Conservation (phyloP, 2,113 vertebrate species). For the Mellivora capensis region DNA sequence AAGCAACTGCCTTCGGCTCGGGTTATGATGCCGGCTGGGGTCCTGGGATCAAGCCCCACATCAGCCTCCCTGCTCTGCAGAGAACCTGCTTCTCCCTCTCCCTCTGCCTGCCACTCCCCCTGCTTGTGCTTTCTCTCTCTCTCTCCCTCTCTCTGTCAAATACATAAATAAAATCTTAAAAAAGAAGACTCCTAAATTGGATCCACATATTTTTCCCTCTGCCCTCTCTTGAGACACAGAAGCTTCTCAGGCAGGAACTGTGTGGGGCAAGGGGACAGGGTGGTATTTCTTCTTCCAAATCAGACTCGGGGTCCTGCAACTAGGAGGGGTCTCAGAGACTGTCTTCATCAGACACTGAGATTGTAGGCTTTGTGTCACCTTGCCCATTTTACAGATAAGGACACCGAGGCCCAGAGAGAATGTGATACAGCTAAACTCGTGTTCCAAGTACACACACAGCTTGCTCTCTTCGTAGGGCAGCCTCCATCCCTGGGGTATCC, state of each 20-base stretch:
- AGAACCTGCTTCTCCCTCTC: no score
- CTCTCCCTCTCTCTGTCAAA: no score
- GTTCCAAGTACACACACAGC: accelerated
- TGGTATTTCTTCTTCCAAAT: not conserved
- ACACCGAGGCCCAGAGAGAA: not conserved
- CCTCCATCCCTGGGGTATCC: not conserved
- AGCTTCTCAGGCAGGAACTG: not conserved
- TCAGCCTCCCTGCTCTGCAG: no score
- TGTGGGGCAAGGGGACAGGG: not conserved
- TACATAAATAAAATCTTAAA: no score
- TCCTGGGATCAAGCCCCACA: no score
- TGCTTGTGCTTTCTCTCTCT: no score
- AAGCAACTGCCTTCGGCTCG: no score
- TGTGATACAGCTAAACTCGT: not conserved
- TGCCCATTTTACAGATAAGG: no score
- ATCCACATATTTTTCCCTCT: not conserved
- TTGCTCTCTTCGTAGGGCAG: accelerated
- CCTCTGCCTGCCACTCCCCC: no score
- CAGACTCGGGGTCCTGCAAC: not conserved
- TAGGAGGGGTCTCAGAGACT: not conserved
- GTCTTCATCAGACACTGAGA: not conserved
- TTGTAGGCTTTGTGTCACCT: not conserved
- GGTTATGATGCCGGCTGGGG: no score
- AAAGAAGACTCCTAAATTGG: not conserved
- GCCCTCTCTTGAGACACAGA: not conserved